Base-by-base conservation (phyloP, 2,797 vertebrate genomes). In the Urosaurus nigricauda region DNA sequence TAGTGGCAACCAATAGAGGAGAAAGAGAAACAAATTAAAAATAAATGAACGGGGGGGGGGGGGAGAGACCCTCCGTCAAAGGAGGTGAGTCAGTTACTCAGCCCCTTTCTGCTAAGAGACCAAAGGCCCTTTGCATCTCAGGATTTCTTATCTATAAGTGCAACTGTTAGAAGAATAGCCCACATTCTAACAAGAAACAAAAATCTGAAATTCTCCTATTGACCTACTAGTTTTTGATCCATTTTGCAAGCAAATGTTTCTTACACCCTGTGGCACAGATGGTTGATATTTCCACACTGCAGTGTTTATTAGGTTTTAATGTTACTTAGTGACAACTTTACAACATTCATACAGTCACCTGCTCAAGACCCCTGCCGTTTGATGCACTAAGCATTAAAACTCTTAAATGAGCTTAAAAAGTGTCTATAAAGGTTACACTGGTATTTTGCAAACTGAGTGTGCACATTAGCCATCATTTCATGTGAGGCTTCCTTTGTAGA, bases 201-300 rank as follows among this genome's bases (percentile, higher is more conserved):
- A 11, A 77, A 14, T 88, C 88, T 70, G 1, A 88, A 80, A 85
- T 79, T 63, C 1, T 1, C 63, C 87, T 92, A 88, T 93, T 93
- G 94, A 91, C 90, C 86, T 89, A 92, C 90, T 16, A 89, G 84
- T 90, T 56, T 90, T 90, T 87, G 92, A 94, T 88, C 86, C 92
- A 79, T 91, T 95, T 91, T 92, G 56, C 92, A 94, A 94, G 93
- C 79, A 60, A 89, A 89, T 81, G 91, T 91, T 90, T 88, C 85
- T 92, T 73, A 87, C 83, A 93, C 5, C 17, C 90, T 63, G 83
- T 93, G 92, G 90, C 89, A 91, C 94, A 95, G 92, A 91, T 93
- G 93, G 94, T 56, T 93, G 93, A 89, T 85, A 93, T 90, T 94
- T 95, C 85, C 32, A 1, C 65, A 87, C 92, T 0, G 84, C 90